Conservation (phyloP, 2,888 invertebrate genomes). For the Apamea sordens region DNA sequence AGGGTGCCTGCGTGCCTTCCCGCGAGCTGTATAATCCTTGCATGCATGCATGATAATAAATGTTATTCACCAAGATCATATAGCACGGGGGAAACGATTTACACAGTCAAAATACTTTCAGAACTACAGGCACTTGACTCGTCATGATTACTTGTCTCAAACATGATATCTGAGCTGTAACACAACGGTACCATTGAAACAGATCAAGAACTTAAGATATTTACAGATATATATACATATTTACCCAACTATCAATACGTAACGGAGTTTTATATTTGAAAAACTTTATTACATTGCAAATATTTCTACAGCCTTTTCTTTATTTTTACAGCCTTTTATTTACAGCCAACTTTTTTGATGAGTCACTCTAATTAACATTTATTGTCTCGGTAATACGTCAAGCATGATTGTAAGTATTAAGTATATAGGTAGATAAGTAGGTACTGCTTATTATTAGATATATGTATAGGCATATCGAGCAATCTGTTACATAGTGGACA, state of each 20-base stretch:
- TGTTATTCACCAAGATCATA: conserved; percentile 84
- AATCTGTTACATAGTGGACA: conserved; percentile 62
- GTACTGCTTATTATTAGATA: conserved; percentile 47
- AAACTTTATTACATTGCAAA: conserved; percentile 47
- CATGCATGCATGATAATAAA: conserved; percentile 82
- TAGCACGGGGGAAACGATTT: conserved; percentile 76
- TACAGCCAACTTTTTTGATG: conserved; percentile 18
- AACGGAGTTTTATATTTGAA: conserved; percentile 52
- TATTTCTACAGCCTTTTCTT: conserved; percentile 22
- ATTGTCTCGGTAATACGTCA: conserved; percentile 31
- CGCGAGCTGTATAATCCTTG: conserved; percentile 80
- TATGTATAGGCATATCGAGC: conserved; percentile 56
- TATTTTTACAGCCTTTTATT: not conserved
- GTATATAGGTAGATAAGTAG: conserved; percentile 20
- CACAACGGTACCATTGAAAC: conserved; percentile 57
- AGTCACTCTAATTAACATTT: conserved; percentile 51
- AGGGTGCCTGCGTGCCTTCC: conserved; percentile 85
- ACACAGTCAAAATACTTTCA: conserved; percentile 58
- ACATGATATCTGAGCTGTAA: conserved; percentile 46
- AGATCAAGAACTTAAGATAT: conserved; percentile 54
- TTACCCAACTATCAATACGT: conserved; percentile 49
- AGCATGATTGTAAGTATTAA: conserved; percentile 24
- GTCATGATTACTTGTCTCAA: conserved; percentile 53
- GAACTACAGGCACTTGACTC: conserved; percentile 44
- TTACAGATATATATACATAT: conserved; percentile 48